phyloP scores from a whole-genome alignment of 2,888 invertebrate genomes.

The Linnaemya tessellans region DNA sequence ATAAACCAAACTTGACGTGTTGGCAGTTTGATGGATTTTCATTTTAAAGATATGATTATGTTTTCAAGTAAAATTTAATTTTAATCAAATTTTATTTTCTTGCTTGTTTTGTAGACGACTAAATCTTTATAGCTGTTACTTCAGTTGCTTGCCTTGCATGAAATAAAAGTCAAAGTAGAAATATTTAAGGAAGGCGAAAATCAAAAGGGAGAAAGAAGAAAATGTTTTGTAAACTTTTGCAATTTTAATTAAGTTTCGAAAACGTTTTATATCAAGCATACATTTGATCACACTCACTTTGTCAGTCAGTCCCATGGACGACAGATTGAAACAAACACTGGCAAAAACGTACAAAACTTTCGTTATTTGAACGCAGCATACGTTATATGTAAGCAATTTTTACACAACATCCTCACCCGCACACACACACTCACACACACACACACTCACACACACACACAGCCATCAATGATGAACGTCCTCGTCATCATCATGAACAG shows the following conservation, averaged over 20 bases:
- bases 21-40: slow-evolving; percentile 13
- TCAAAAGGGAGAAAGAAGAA: slow-evolving; percentile 21
- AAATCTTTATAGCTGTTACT: slow-evolving; percentile 3
- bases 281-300: slow-evolving; percentile 64
- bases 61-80: slow-evolving; percentile 37
- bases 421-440: background rate
- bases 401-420: background rate
- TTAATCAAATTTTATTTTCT: slow-evolving; percentile 28
- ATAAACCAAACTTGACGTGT: too few species aligned
- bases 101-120: background rate
- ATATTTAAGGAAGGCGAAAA: background rate
- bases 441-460: background rate
- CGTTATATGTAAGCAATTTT: background rate
- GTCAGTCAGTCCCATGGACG: slow-evolving; percentile 32
- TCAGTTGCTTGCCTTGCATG: background rate
- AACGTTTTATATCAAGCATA: slow-evolving; percentile 78
- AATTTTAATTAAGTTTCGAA: slow-evolving; percentile 82
- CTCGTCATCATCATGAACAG: slow-evolving; percentile 12
- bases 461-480: slow-evolving; percentile 14
- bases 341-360: slow-evolving; percentile 43
- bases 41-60: slow-evolving; percentile 38
- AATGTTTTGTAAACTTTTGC: slow-evolving; percentile 80
- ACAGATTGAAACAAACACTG: slow-evolving; percentile 12
- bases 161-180: slow-evolving; percentile 5
- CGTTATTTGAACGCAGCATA: slow-evolving; percentile 31